Base-by-base conservation (phyloP, 2,888 invertebrate genomes). In the Ypsolopha sequella region DNA sequence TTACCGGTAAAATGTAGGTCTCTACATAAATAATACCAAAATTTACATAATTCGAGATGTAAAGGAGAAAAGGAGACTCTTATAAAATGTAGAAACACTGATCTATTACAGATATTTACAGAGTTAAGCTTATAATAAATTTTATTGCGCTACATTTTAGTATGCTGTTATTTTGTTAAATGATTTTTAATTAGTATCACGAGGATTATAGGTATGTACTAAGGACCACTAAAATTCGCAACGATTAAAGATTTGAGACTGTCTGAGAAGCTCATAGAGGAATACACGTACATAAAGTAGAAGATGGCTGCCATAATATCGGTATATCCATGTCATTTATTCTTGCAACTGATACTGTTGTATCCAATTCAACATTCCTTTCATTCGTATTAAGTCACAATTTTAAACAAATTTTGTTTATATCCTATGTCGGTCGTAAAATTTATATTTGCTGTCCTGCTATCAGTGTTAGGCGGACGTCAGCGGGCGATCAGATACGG, bases 101-200 rank as follows among this genome's bases (percentile, higher is more conserved):
- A 76, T 76, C 70, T 80, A 75, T 68, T 63, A 56, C 58, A 71
- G 66, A 65, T 81, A 84, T 85, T 75, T 85, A 84, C 85, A 84
- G 63, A 71, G 71, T 71, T 70, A 79, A 76, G 77, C 80, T 77
- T 77, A 78, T 60, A 56, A 53, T 63, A 61, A 64, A 68, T 64
- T 57, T 69, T 73, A 72, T 65, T 67, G 71, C 68, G 67, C 74
- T 76, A 78, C 67, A 58, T 68, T 68, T 51, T 41, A 47, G 33
- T 52, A 41, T 47, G 41, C 14, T 54, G 47, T 58, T 56, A 56
- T 54, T 54, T 55, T 53, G 56, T 58, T 56, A 60, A 61, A 56
- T 61, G 60, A 63, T 60, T 56, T n/a, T 58, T 50, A 51, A 47
- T 41, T 51, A 47, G 48, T 47, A 52, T 48, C 52, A 52, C 52